Evolutionary conservation across 2,797 vertebrate genomes (phyloP).

Genomic region (Monodelphis domestica): DNA sequence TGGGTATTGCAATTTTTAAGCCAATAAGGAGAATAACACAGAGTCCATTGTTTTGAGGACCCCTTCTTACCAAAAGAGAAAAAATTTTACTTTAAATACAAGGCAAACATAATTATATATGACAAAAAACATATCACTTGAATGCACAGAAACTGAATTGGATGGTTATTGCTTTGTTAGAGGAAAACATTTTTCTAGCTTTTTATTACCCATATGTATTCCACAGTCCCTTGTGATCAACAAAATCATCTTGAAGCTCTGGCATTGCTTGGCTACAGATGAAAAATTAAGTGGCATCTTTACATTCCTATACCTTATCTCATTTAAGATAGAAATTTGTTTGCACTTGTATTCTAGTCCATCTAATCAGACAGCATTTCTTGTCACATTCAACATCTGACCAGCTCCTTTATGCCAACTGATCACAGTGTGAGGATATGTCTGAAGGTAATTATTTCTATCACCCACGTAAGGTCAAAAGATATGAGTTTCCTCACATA

Average conservation of each 20-base stretch:
- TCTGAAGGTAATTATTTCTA: slow-evolving; percentile 82
- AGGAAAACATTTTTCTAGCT: slow-evolving; percentile 74
- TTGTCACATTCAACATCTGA: slow-evolving; percentile 82
- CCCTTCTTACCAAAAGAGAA: slow-evolving; percentile 24
- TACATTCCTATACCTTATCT: slow-evolving; percentile 73
- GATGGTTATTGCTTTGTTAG: slow-evolving; percentile 71
- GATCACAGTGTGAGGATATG: slow-evolving; percentile 71
- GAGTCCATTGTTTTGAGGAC: slow-evolving; percentile 17
- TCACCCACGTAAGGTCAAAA: slow-evolving; percentile 69
- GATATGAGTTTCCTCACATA: slow-evolving; percentile 65
- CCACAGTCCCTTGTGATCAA: slow-evolving; percentile 79
- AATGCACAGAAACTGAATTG: slow-evolving; percentile 63
- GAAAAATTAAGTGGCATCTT: slow-evolving; percentile 82
- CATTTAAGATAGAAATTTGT: slow-evolving; percentile 77
- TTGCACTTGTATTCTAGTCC: slow-evolving; percentile 72
- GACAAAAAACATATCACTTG: slow-evolving; percentile 33
- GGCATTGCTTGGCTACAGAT: slow-evolving; percentile 72
- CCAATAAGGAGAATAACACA: background rate
- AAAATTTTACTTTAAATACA: slow-evolving; percentile 41
- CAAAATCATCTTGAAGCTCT: slow-evolving; percentile 83
- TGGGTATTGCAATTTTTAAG: background rate
- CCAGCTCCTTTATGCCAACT: slow-evolving; percentile 70
- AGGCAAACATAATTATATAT: slow-evolving; percentile 56
- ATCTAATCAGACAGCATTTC: slow-evolving; percentile 80
- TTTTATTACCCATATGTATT: slow-evolving; percentile 76